Percentiles rank a stretch among this genome's conserved stretches.
Evolutionary conservation across 2,797 vertebrate genomes (phyloP).

Genomic region (Dendrocincla tyrannina): DNA sequence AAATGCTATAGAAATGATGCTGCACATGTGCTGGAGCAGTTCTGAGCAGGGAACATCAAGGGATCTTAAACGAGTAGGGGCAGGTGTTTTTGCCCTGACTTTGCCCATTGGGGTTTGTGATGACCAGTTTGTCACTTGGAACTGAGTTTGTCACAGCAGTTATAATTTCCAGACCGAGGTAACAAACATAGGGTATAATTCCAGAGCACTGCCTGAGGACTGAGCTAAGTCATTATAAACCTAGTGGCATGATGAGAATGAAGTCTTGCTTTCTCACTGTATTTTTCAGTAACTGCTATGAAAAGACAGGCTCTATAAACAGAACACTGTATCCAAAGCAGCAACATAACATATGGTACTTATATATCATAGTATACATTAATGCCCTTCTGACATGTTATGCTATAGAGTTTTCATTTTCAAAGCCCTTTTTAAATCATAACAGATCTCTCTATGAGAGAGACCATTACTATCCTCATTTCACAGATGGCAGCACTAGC

Average conservation of each 20-base stretch:
- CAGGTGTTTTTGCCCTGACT: background rate
- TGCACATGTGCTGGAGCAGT: background rate
- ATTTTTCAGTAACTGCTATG: constrained; percentile 59
- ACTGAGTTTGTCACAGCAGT: constrained; percentile 1
- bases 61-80: background rate
- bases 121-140: background rate
- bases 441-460: background rate
- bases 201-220: background rate
- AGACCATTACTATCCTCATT: background rate
- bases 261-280: constrained; percentile 38
- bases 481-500: background rate
- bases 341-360: constrained; percentile 50
- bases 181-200: constrained; percentile 14
- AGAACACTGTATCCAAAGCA: constrained; percentile 59
- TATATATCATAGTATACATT: constrained; percentile 42
- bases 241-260: constrained; percentile 18
- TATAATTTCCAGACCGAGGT: constrained; percentile 20
- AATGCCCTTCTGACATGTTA: background rate
- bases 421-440: background rate
- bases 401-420: background rate
- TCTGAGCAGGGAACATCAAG: background rate
- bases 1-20: background rate
- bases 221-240: constrained; percentile 28
- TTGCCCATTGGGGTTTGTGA: background rate
- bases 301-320: constrained; percentile 50